Percentiles rank a stretch among this genome's conserved stretches.
Evolutionary conservation across 2,888 invertebrate species (phyloP).

Genomic region (Catocala nupta): DNA sequence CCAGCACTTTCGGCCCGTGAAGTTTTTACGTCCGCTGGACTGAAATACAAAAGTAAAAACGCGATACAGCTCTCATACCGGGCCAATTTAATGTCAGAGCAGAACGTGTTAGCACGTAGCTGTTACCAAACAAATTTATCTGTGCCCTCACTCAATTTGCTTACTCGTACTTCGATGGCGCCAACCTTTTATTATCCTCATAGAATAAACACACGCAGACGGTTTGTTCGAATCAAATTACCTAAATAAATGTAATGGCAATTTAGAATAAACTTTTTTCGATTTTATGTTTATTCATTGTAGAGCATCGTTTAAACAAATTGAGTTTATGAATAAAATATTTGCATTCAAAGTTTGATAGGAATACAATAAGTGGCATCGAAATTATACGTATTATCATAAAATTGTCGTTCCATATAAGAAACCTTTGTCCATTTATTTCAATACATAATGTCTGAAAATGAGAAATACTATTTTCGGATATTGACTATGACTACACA

Average conservation of each 20-base stretch:
- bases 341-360: conserved; percentile 12
- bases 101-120: conserved; percentile 67
- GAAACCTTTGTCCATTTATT: background rate
- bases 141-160: conserved; percentile 69
- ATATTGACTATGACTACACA: background rate
- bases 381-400: conserved; percentile 33
- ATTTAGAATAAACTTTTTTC: conserved; percentile 28
- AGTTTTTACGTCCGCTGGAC: conserved; percentile 30
- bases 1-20: conserved; percentile 32
- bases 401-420: conserved; percentile 25
- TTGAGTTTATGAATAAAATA: conserved; percentile 42
- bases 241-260: conserved; percentile 33
- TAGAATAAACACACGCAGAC: conserved; percentile 57
- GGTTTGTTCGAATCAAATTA: conserved; percentile 41
- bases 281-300: conserved; percentile 32
- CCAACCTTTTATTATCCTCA: conserved; percentile 70
- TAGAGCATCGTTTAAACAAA: conserved; percentile 33
- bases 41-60: conserved; percentile 49
- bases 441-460: background rate
- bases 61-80: conserved; percentile 51
- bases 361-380: conserved; percentile 21
- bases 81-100: conserved; percentile 62
- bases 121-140: conserved; percentile 74
- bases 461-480: conserved; percentile 1
- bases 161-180: conserved; percentile 69